Base-by-base conservation (phyloP, 2,888 invertebrate species). In the Caenorhabditis zanzibari region DNA sequence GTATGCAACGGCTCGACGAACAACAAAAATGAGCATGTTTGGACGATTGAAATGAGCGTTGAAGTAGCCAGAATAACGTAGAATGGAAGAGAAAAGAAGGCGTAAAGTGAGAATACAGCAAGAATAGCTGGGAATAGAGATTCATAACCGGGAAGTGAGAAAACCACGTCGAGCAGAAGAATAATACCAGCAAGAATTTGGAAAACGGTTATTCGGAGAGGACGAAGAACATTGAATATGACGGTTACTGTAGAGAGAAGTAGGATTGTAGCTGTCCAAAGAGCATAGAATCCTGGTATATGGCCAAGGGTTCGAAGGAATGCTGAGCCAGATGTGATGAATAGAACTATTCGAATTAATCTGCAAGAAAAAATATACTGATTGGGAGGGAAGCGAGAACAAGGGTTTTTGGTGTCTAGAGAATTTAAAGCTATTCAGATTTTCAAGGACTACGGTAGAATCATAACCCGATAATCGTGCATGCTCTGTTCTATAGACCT, bases 81-180 rank as follows among this genome's bases (percentile, higher is more conserved):
- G 71, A 83, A 83, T 4, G 85, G 85, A 26, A 88, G 85, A 7
- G 89, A 82, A 58, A 88, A 89, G 72, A 90, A 84, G 9, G 88
- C 69, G 72, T 90, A 91, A 12, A 87, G 54, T 4, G 86, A 74
- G 64, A 90, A 86, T 26, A 87, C 85, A 22, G 86, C 84, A 19
- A 89, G 76, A 16, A 91, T 38, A n/a, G 86, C 75, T 0, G 91
- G 91, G 9, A 91, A 81, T 38, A 90, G 63, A 5, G 90, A 86
- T 32, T 88, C 85, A 58, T 86, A 85, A 5, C 81, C 85, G 32
- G 87, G 86, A 3, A 85, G 76, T 0, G 76, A 52, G 26, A 82
- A 64, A 5, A 75, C 24, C 16, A 83, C 81, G 71, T 86, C 84
- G 10, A 77, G 58, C 16, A 71, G 32, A 2, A 81, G 73, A 6